Conservation (phyloP, 2,113 vertebrate genomes). For the Dromaius novaehollandiae region DNA sequence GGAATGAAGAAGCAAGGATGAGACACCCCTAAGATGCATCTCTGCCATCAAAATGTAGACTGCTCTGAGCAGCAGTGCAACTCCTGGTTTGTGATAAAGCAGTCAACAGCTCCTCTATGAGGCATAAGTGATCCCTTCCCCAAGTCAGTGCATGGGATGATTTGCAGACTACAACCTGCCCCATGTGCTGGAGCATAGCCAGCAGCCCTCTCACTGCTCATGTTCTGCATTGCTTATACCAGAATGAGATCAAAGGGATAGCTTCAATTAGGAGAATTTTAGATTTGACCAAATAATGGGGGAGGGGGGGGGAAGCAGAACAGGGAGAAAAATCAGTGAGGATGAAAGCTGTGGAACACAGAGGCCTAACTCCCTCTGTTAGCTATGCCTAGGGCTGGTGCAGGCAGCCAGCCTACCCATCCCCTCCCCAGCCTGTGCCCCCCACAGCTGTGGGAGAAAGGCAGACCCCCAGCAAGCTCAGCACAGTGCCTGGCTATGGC, state of each 20-base stretch:
- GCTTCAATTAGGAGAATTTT: background rate
- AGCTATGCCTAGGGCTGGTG: too few relatives aligned
- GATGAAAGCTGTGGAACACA: too few relatives aligned
- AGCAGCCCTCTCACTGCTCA: background rate
- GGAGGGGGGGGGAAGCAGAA: background rate
- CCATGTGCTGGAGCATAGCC: background rate
- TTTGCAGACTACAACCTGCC: background rate
- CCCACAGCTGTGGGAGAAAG: background rate
- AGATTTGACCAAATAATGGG: background rate
- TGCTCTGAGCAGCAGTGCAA: background rate
- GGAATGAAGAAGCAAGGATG: background rate
- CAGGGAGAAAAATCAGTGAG: background rate
- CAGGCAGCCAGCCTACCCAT: background rate
- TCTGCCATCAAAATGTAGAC: background rate
- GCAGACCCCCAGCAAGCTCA: background rate
- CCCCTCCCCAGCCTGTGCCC: background rate
- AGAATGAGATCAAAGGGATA: background rate
- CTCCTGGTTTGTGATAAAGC: background rate
- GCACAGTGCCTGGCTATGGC: background rate
- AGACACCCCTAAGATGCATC: background rate
- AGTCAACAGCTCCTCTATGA: slow-evolving; percentile 63
- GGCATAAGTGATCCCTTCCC: background rate
- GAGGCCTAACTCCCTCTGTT: too few relatives aligned
- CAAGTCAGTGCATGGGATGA: background rate
- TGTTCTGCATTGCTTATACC: background rate